These are phyloP conservation scores for Ciconia nigra DNA, from an alignment of 2,797 vertebrate species.

Conservation along the genomic window DNA sequence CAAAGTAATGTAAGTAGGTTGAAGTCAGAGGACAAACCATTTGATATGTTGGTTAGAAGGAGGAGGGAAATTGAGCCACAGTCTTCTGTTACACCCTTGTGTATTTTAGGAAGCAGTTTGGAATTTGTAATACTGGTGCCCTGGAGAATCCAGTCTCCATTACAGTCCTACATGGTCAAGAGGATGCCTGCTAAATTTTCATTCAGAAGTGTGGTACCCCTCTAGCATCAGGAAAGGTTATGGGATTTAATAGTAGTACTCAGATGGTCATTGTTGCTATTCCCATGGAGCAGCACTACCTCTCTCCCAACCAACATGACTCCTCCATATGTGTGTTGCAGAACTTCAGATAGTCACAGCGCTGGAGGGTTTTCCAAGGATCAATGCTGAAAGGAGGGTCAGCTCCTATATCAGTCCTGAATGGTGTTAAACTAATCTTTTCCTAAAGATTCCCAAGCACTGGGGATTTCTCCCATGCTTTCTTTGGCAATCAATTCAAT, in stretches of 20 bases:
- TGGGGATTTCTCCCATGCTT: neutral
- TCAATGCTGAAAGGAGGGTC: neutral
- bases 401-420: neutral
- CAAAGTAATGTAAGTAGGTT: neutral
- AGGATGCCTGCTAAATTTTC: neutral
- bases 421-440: neutral
- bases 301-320: accelerated
- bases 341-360: neutral
- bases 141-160: neutral
- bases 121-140: neutral
- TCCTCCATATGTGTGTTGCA: accelerated
- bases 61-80: neutral
- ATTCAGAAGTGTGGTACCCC: neutral
- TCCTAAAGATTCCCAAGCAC: neutral
- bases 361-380: neutral
- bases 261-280: neutral
- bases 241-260: neutral
- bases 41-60: neutral
- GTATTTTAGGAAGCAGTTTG: neutral
- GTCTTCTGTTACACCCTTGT: neutral
- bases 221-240: neutral
- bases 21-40: neutral
- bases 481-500: neutral
- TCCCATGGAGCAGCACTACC: neutral
- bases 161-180: neutral